phyloP scores from a whole-genome alignment of 2,113 vertebrate genomes.

The Eidolon helvum region DNA sequence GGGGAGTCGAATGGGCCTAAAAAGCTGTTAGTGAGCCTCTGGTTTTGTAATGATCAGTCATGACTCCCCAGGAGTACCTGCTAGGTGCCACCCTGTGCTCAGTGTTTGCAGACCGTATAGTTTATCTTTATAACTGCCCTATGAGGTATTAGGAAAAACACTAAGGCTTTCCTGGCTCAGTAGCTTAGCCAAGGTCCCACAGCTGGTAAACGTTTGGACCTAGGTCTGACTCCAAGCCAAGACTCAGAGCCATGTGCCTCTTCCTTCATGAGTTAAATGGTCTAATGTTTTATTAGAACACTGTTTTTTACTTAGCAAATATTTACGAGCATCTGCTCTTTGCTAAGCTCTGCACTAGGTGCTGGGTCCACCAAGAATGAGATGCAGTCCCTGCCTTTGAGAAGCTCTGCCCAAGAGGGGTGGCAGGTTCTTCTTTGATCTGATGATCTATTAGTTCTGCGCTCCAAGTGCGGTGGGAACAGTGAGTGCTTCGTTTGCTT shows the following conservation, averaged over 20 bases:
- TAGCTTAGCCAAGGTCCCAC: not conserved
- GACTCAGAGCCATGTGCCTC: not conserved
- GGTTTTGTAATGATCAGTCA: not conserved
- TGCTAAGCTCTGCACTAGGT: not conserved
- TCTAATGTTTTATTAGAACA: conserved; percentile 31
- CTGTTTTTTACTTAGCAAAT: conserved; percentile 42
- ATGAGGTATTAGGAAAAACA: not conserved
- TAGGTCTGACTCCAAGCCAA: conserved; percentile 15
- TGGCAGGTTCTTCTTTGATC: not conserved
- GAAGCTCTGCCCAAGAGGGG: not conserved
- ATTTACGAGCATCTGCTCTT: conserved; percentile 15
- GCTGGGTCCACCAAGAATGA: not conserved
- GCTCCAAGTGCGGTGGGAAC: not conserved
- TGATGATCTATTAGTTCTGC: not conserved
- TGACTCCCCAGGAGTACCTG: not conserved
- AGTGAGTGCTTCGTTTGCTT: not conserved
- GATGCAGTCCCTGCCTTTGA: not conserved
- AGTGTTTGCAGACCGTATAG: not conserved
- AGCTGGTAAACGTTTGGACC: conserved; percentile 13
- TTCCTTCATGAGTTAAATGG: not conserved
- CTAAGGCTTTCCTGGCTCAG: not conserved
- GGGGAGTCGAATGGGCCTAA: accelerated
- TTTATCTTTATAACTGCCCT: not conserved
- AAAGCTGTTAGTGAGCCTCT: not conserved
- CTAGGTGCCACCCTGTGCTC: no score